phyloP scores from a whole-genome alignment of 2,113 vertebrate genomes.

The Larimichthys crocea region DNA sequence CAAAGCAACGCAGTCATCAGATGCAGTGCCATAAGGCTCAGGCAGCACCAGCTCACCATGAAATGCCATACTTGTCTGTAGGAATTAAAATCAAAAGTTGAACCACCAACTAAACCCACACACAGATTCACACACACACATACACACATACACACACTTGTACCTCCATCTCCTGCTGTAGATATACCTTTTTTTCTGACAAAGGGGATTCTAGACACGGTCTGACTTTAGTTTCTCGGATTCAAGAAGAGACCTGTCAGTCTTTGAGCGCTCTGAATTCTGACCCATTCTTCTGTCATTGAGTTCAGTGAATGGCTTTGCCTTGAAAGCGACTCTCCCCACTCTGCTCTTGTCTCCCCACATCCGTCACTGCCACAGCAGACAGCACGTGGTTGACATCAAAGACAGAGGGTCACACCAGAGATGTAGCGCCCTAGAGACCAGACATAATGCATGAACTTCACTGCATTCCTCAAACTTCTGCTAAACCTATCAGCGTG shows the following conservation, averaged over 20 bases:
- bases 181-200: background rate
- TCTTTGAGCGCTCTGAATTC: conserved; percentile 44
- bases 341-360: conserved; percentile 41
- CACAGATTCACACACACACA: background rate
- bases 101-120: background rate
- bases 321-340: conserved; percentile 36
- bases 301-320: conserved; percentile 39
- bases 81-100: conserved; percentile 46
- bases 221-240: conserved; percentile 32
- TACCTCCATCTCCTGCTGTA: background rate
- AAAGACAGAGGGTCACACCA: conserved; percentile 58
- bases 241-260: conserved; percentile 38
- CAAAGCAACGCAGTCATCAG: background rate
- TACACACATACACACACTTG: background rate
- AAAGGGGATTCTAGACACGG: conserved; percentile 6
- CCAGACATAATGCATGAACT: conserved; percentile 4
- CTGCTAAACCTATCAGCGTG: conserved; percentile 14
- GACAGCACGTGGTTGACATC: conserved; percentile 24
- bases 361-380: conserved; percentile 66
- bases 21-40: conserved; percentile 8
- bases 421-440: conserved; percentile 13
- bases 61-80: conserved; percentile 37
- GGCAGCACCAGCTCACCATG: conserved; percentile 18
- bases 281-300: conserved; percentile 36
- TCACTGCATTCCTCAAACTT: conserved; percentile 26